Conservation (phyloP, 2,888 invertebrate species). For the Cataglyphis altisquamis region DNA sequence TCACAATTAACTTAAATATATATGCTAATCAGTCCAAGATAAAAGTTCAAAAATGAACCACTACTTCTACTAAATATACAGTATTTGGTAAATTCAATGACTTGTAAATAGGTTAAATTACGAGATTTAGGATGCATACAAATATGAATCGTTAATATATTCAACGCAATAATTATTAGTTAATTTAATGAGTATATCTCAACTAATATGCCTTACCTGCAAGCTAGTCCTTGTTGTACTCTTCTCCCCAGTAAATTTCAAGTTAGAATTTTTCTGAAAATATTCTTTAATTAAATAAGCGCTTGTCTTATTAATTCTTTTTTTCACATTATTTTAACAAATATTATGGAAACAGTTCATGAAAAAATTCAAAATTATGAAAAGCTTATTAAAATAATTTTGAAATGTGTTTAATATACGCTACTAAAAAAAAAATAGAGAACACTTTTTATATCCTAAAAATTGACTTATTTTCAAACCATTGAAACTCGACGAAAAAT, state of each 20-base stretch:
- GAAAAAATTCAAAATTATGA: not conserved
- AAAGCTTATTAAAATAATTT: not conserved
- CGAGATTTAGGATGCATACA: not conserved
- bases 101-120: conserved; percentile 13
- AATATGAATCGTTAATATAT: conserved; percentile 37
- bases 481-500: too few species aligned
- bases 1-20: conserved; percentile 12
- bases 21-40: conserved; percentile 14
- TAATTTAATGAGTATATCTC: not conserved
- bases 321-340: not conserved
- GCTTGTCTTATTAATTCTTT: not conserved
- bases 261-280: conserved; percentile 79
- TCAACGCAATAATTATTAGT: conserved; percentile 20
- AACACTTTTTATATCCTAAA: too few species aligned
- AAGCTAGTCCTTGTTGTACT: conserved; percentile 59
- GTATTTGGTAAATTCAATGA: conserved; percentile 1
- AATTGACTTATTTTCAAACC: too few species aligned
- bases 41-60: not conserved
- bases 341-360: not conserved
- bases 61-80: conserved; percentile 2
- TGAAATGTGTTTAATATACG: not conserved
- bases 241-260: conserved; percentile 68
- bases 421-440: too few species aligned
- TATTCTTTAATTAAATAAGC: conserved; percentile 57
- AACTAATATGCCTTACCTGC: conserved; percentile 73